Evolutionary conservation across 1,140 invertebrate genomes (phyloP).

Genomic region (Drosophila ohnishii): DNA sequence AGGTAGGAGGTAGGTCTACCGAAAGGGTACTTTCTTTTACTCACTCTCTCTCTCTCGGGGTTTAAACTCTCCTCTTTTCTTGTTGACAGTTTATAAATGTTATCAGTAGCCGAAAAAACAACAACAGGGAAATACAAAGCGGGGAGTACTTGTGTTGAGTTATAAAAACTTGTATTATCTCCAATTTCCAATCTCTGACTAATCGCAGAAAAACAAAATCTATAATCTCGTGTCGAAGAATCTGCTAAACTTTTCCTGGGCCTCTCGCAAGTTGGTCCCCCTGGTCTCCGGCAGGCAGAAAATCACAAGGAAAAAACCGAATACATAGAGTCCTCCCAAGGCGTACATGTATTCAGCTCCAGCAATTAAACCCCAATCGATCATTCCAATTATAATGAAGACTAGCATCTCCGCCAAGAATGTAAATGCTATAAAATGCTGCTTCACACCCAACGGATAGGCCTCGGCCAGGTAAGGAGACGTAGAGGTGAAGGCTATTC

Average conservation of each 20-base stretch:
- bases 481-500: constrained; percentile 47
- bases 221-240: constrained; percentile 19
- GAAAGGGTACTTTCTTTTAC: not conserved
- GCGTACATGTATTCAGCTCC: constrained; percentile 36
- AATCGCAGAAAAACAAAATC: not conserved
- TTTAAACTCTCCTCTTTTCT: not conserved
- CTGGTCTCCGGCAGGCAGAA: constrained; percentile 64
- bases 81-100: constrained; percentile 14
- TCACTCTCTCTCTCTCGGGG: not conserved
- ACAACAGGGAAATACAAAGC: constrained; percentile 10
- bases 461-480: constrained; percentile 59
- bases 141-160: not conserved
- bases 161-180: constrained; percentile 43
- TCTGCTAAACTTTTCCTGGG: constrained; percentile 55
- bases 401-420: constrained; percentile 59
- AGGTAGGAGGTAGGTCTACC: constrained; percentile 7
- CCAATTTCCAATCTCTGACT: not conserved
- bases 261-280: constrained; percentile 46
- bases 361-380: rapidly evolving
- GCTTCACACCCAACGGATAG: constrained; percentile 59
- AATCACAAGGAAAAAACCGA: constrained; percentile 38
- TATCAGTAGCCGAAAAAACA: constrained; percentile 18
- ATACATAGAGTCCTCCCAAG: constrained; percentile 35
- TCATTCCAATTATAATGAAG: constrained; percentile 19
- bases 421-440: constrained; percentile 54